Conservation (phyloP, 2,113 vertebrate genomes). For the Phylloscopus trochiloides region DNA sequence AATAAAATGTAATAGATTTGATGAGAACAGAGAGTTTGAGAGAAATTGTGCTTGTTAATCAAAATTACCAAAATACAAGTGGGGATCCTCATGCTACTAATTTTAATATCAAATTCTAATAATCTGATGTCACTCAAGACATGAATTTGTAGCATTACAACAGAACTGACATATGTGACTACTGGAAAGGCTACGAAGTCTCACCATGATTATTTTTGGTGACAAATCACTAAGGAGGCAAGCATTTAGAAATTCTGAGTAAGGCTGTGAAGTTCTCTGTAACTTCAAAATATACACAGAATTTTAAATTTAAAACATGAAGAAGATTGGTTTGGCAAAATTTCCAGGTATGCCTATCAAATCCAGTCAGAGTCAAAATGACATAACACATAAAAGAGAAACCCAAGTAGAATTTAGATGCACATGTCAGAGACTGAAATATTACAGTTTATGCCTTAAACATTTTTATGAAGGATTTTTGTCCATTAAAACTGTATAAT, state of each 20-base stretch:
- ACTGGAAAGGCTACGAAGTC: not conserved
- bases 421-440: not conserved
- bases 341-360: not conserved
- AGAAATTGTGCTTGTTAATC: not conserved
- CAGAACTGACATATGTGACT: not conserved
- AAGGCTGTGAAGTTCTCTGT: not conserved
- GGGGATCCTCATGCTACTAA: not conserved
- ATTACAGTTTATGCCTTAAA: not conserved
- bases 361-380: not conserved
- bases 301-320: not conserved
- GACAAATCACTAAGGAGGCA: not conserved
- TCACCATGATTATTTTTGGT: not conserved
- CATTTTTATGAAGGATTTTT: not conserved
- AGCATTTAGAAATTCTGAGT: not conserved
- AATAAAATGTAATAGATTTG: not conserved
- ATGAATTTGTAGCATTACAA: not conserved
- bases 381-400: not conserved
- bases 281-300: not conserved
- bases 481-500: not conserved
- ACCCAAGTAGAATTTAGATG: not conserved
- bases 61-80: not conserved
- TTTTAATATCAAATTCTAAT: not conserved
- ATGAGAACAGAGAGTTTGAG: not conserved
- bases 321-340: not conserved
- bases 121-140: not conserved